Percentiles rank a stretch among this genome's conserved stretches.
Evolutionary conservation across 1,140 invertebrate species (phyloP).

Genomic region (Caenorhabditis inopinata): DNA sequence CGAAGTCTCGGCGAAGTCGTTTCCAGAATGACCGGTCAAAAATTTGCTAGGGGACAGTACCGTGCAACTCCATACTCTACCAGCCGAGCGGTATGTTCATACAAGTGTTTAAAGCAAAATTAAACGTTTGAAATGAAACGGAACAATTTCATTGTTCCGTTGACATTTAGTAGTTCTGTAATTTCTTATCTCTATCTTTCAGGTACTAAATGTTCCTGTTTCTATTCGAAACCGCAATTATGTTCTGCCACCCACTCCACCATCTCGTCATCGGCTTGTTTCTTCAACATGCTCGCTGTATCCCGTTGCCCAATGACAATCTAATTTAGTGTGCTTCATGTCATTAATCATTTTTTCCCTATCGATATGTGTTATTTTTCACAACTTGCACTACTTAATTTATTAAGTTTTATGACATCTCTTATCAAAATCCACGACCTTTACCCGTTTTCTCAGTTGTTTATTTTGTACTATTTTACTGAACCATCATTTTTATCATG

Average conservation of each 20-base stretch:
- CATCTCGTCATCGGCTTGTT: neutral
- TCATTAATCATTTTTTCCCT: neutral
- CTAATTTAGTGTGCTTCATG: neutral
- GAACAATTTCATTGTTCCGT: too few species aligned
- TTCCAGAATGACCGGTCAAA: too few species aligned
- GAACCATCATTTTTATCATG: neutral
- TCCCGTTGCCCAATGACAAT: neutral
- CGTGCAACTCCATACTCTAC: too few species aligned
- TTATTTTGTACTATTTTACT: neutral
- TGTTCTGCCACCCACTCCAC: neutral
- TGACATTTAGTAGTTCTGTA: too few species aligned
- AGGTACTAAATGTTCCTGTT: neutral
- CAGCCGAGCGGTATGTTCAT: too few species aligned
- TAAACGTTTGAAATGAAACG: too few species aligned
- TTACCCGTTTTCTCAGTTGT: neutral
- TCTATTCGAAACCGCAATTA: neutral
- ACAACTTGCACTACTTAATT: neutral
- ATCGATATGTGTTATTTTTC: neutral
- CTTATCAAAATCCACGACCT: neutral
- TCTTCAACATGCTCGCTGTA: neutral
- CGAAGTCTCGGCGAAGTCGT: too few species aligned
- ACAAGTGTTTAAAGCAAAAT: too few species aligned
- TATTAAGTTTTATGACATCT: neutral
- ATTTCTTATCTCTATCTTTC: too few species aligned
- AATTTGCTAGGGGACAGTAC: too few species aligned